These are phyloP conservation scores for Tautogolabrus adspersus DNA, from an alignment of 2,113 vertebrate genomes.

Conservation along the genomic window DNA sequence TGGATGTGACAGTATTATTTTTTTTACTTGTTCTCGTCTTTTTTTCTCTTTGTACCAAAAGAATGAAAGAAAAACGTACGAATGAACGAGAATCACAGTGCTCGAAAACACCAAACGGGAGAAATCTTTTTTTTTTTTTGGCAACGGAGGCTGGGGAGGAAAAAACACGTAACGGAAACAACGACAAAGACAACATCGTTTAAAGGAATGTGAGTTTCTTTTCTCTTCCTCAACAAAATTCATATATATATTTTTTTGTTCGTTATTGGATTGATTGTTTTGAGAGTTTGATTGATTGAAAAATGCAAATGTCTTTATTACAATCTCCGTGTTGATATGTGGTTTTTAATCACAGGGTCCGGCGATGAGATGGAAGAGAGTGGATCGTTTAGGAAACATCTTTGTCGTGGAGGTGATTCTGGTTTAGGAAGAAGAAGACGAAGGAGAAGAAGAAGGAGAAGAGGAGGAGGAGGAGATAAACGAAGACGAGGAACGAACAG, in stretches of 20 bases:
- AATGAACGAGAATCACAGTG: constrained; percentile 87
- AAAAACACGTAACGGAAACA: constrained; percentile 60
- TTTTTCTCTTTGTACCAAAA: constrained; percentile 65
- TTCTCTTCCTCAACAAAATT: constrained; percentile 79
- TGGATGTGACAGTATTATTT: constrained; percentile 89
- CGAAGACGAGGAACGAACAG: constrained; percentile 16
- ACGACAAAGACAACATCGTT: constrained; percentile 59
- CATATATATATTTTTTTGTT: constrained; percentile 80
- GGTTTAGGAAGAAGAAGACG: constrained; percentile 70
- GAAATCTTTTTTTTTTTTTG: constrained; percentile 85
- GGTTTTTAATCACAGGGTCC: constrained; percentile 80
- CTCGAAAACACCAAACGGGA: constrained; percentile 94
- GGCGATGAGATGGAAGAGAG: constrained; percentile 79
- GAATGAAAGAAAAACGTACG: constrained; percentile 41
- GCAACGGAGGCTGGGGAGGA: constrained; percentile 86
- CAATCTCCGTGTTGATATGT: constrained; percentile 95
- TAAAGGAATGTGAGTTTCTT: constrained; percentile 81
- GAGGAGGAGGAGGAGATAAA: constrained; percentile 38
- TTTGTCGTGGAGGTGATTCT: constrained; percentile 72
- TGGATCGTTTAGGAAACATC: constrained; percentile 67
- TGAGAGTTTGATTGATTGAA: constrained; percentile 82
- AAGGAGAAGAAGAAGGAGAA: constrained; percentile 55
- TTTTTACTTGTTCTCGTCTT: constrained; percentile 75
- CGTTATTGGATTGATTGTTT: constrained; percentile 76
- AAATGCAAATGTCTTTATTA: constrained; percentile 87